phyloP scores from a whole-genome alignment of 2,113 vertebrate species.

The Ceratotherium simum region DNA sequence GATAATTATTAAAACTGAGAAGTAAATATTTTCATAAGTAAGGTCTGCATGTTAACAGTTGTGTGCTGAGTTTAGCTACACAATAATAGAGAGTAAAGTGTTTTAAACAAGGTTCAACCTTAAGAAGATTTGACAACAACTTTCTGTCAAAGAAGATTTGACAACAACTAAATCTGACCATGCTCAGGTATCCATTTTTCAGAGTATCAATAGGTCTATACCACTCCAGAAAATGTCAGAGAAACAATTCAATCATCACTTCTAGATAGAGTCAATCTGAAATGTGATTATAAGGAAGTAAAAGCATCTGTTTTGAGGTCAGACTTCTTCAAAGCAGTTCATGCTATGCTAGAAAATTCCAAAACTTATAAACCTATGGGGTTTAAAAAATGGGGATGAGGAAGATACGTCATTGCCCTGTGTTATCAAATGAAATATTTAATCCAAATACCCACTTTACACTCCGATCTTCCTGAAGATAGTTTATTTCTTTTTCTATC shows the following conservation, averaged over 20 bases:
- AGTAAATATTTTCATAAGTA: background rate
- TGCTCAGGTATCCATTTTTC: background rate
- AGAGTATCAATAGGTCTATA: background rate
- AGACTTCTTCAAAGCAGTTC: background rate
- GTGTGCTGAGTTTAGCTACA: background rate
- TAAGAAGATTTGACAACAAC: background rate
- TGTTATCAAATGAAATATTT: constrained; percentile 22
- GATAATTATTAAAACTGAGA: constrained; percentile 26
- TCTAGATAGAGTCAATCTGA: background rate
- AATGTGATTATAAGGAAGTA: background rate
- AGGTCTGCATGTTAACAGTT: background rate
- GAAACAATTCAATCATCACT: background rate
- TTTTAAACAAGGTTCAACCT: background rate
- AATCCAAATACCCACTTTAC: background rate
- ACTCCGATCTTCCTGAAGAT: background rate
- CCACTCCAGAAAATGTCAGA: background rate
- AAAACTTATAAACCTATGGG: background rate
- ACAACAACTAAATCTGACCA: background rate
- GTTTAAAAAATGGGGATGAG: background rate
- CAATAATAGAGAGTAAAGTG: background rate
- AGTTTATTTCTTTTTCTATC: background rate
- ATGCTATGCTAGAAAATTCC: background rate
- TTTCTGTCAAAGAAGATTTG: background rate
- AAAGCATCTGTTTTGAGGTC: background rate
- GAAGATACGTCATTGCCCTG: background rate